phyloP scores from a whole-genome alignment of 1,140 invertebrate species.

The Cecropterus lyciades region DNA sequence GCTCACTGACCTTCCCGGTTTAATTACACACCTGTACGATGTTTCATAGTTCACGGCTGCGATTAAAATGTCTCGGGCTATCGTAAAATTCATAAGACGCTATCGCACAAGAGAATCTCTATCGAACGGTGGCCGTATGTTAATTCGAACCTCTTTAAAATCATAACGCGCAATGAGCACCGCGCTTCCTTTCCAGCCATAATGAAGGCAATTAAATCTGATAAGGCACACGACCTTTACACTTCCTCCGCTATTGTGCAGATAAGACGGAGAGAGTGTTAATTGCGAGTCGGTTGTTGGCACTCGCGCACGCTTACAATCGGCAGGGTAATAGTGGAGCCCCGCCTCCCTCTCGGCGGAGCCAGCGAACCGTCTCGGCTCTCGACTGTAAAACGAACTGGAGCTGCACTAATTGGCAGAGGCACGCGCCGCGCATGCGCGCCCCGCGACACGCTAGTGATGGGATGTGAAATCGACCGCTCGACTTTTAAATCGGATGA shows the following conservation, averaged over 20 bases:
- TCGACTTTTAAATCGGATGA: conserved; percentile 52
- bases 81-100: conserved; percentile 65
- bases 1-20: conserved; percentile 80
- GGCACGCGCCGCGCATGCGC: conserved; percentile 79
- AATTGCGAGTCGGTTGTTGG: conserved; percentile 58
- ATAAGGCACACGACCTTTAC: conserved; percentile 77
- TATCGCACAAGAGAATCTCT: conserved; percentile 62
- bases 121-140: conserved; percentile 57
- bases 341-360: conserved; percentile 50
- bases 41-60: conserved; percentile 82
- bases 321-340: conserved; percentile 60
- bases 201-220: conserved; percentile 77
- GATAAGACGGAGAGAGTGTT: conserved; percentile 67
- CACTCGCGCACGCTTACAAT: conserved; percentile 52
- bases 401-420: conserved; percentile 81
- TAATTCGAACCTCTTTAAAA: conserved; percentile 71
- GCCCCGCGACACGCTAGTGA: conserved; percentile 72
- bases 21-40: conserved; percentile 67
- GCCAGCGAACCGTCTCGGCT: conserved; percentile 70
- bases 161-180: conserved; percentile 71
- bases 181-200: conserved; percentile 67
- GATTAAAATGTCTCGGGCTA: conserved; percentile 73
- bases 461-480: conserved; percentile 79
- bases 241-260: conserved; percentile 64
- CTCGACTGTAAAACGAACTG: conserved; percentile 75